These are phyloP conservation scores for Drosophila emarginata DNA, from an alignment of 2,888 invertebrate genomes.

Conservation along the genomic window DNA sequence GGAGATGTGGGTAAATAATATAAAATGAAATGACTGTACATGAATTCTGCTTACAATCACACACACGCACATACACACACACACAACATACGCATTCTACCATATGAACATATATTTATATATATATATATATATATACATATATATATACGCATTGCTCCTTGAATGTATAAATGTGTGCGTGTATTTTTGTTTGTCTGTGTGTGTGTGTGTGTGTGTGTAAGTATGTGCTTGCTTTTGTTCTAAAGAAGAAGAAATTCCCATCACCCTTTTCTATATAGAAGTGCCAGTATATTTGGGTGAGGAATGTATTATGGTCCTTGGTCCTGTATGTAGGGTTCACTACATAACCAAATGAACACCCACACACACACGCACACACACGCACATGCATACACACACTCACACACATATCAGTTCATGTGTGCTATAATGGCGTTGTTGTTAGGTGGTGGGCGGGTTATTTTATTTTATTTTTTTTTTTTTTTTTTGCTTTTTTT, in stretches of 20 bases:
- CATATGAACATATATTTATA: slow-evolving; percentile 18
- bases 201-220: slow-evolving; percentile 12
- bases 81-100: slow-evolving; percentile 25
- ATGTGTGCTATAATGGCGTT: slow-evolving; percentile 57
- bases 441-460: slow-evolving; percentile 36
- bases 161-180: slow-evolving; percentile 6
- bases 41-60: slow-evolving; percentile 36
- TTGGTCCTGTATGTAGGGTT: slow-evolving; percentile 52
- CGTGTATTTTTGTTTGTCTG: slow-evolving; percentile 5
- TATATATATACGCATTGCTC: slow-evolving; percentile 1
- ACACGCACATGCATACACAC: slow-evolving; percentile 1
- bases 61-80: slow-evolving; percentile 18
- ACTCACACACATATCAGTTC: not conserved
- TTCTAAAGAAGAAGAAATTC: slow-evolving; percentile 40
- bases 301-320: slow-evolving; percentile 75
- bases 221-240: slow-evolving; percentile 55
- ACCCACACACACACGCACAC: slow-evolving; percentile 37
- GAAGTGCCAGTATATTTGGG: slow-evolving; percentile 31
- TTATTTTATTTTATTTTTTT: not conserved
- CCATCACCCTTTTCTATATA: slow-evolving; percentile 51
- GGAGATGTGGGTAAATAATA: slow-evolving; percentile 69
- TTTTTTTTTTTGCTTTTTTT: too few relatives aligned
- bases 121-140: not conserved
- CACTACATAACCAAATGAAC: slow-evolving; percentile 76
- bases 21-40: slow-evolving; percentile 77